Evolutionary conservation across 1,140 invertebrate species (phyloP), one percentile per base, ranked within the genome.

Genomic region (Aphelenchoides fujianensis): DNA sequence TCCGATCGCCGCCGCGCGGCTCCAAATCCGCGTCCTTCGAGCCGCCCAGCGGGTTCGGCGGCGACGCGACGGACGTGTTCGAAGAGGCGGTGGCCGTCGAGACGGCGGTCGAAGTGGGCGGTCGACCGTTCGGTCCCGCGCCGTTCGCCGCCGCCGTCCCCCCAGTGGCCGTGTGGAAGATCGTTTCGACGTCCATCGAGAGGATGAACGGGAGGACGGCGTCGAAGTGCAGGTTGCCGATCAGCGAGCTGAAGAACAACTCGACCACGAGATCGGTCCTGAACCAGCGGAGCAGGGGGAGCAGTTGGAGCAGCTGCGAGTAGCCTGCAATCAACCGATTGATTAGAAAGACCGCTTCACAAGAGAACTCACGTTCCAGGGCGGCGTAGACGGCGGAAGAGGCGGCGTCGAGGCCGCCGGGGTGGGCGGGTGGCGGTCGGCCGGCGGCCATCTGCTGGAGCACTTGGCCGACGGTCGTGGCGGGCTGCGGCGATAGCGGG

Each of bases 121-220:
- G n/a, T n/a, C n/a, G n/a, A n/a, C n/a, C n/a, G n/a, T n/a, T n/a
- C n/a, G n/a, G n/a, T n/a, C n/a, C n/a, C n/a, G n/a, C n/a, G n/a
- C n/a, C n/a, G n/a, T n/a, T n/a, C n/a, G n/a, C n/a, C n/a, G n/a
- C n/a, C n/a, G n/a, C n/a, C n/a, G n/a, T n/a, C n/a, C n/a, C n/a
- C n/a, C n/a, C 12, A 48, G 12, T 48, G 12, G 41, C 23, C 23
- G 41, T 74, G 28, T 79, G 73, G 68, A 80, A 80, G 19, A 80
- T 63, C 9, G 36, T 70, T 70, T 73, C 62, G n/a, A 80, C 41
- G 53, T 90, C 90, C 90, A 93, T 92, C 75, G 90, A 90, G 69
- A 95, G 88, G 80, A 95, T 91, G 82, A 92, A 94, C 68, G 93
- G 93, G 85, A 95, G 92, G 73, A 94, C 91, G 83, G 90, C 92